Evolutionary conservation across 2,888 invertebrate genomes (phyloP), one percentile per base, ranked within the genome.

Genomic region (Melipona beecheii): DNA sequence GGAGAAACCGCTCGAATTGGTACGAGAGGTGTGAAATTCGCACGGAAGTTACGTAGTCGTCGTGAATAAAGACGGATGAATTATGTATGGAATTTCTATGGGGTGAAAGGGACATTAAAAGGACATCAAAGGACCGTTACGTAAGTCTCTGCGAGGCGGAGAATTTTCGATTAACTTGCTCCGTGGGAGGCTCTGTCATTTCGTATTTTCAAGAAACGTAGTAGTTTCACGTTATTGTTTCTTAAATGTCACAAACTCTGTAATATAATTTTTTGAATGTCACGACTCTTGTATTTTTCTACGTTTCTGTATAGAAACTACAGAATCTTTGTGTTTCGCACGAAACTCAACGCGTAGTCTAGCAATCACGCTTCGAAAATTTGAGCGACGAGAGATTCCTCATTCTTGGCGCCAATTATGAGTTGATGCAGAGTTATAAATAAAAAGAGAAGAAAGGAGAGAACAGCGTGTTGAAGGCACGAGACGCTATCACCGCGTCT

Each of bases 401-500:
- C 36, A 19, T 36, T 31, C 24, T 81, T 83, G 54, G 68, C 24
- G 43, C 72, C 50, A 64, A 50, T 56, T 15, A 13, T 52, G 17
- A 27, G 21, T 19, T 19, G 68, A 50, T n/a, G 27, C 66, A 65
- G 50, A 69, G 70, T 27, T 58, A 72, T 62, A 81, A 83, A 83
- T 58, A 83, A 74, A 83, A 19, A 27, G 9, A n/a, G 19, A 36
- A 24, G 21, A 6, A 66, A 13, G 19, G 6, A 19, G 21, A 43
- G 17, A 66, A 15, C 15, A 56, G 36, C 6, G 6, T 1, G 2
- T 60, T 9, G 58, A 50, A 70, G 65, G 43, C 52, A 9, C 36
- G 54, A 36, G 73, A 13, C 36, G 70, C 82, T 82, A 83, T 82
- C 82, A 27, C 27, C 27, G 27, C 27, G 27, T n/a, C 52, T 62